Conservation (phyloP, 92 coral and sea anemone species). For the Ricordea florida region DNA sequence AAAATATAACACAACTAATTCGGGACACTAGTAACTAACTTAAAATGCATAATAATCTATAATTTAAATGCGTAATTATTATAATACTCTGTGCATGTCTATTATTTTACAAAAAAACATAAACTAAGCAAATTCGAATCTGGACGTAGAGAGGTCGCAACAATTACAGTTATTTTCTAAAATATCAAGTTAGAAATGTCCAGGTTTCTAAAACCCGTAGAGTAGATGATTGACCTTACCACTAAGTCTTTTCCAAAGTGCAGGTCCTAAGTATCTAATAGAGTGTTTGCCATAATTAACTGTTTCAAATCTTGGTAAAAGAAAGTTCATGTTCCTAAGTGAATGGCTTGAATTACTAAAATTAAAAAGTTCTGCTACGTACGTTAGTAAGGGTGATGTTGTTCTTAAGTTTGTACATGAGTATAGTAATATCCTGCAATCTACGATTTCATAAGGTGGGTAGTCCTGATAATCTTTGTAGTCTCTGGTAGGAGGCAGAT, state of each 20-base stretch:
- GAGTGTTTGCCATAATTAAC: not conserved
- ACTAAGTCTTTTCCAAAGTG: not conserved
- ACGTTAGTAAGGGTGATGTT: not conserved
- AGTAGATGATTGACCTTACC: not conserved
- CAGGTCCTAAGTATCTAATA: not conserved
- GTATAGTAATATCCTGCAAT: not conserved
- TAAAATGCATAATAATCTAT: too few species aligned
- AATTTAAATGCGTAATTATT: too few species aligned
- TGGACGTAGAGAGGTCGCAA: too few species aligned
- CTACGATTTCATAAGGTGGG: not conserved
- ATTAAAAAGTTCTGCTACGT: not conserved
- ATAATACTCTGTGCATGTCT: too few species aligned
- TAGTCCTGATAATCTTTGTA: not conserved
- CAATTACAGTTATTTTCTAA: too few species aligned
- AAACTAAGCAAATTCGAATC: too few species aligned
- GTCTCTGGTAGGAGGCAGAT: not conserved
- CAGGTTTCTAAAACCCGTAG: not conserved
- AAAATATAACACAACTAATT: too few species aligned
- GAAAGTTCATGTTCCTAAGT: not conserved
- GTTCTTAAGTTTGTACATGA: not conserved
- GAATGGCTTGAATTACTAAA: not conserved
- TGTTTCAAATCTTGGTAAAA: not conserved
- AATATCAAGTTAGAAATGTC: too few species aligned
- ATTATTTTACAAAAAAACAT: too few species aligned
- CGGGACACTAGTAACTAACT: too few species aligned